Percentiles rank a stretch among this genome's conserved stretches.
These are phyloP conservation scores for Cyphomyrus plagiostoma DNA, from an alignment of 2,113 vertebrate species.

Conservation along the genomic window DNA sequence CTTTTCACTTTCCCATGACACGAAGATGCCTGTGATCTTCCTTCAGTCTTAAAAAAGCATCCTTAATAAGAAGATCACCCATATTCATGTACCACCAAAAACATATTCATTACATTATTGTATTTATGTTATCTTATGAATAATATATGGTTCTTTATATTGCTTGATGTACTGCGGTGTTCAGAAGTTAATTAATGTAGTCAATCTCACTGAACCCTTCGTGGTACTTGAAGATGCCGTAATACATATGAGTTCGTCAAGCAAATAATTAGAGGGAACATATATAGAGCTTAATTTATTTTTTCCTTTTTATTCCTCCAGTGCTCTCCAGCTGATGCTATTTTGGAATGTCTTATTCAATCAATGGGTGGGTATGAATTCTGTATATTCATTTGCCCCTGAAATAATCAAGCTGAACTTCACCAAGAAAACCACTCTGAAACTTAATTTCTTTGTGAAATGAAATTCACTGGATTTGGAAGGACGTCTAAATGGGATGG, in stretches of 20 bases:
- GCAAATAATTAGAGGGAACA: slow-evolving; percentile 5
- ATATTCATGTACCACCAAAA: slow-evolving; percentile 19
- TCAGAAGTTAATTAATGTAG: slow-evolving; percentile 13
- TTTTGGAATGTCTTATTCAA: background rate
- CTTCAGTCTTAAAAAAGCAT: slow-evolving; percentile 20
- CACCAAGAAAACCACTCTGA: slow-evolving; percentile 4
- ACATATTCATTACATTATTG: slow-evolving; percentile 18
- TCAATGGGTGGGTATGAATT: slow-evolving; percentile 10
- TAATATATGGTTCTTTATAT: slow-evolving; percentile 20
- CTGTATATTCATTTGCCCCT: background rate
- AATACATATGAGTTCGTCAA: slow-evolving; percentile 2
- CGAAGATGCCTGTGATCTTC: slow-evolving; percentile 5
- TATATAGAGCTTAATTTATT: slow-evolving; percentile 4
- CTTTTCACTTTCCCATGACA: background rate
- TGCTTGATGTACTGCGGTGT: background rate
- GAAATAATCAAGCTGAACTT: slow-evolving; percentile 13
- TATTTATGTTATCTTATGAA: slow-evolving; percentile 15
- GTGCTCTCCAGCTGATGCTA: background rate
- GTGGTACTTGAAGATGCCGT: background rate
- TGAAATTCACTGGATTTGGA: slow-evolving; percentile 20
- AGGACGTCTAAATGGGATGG: slow-evolving; percentile 3
- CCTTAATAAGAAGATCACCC: slow-evolving; percentile 13
- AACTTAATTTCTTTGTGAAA: slow-evolving; percentile 16
- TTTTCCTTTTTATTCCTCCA: background rate
- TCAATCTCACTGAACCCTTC: background rate